A percentile compares a stretch with the other conserved stretches of the same genome.
Evolutionary conservation across 2,797 vertebrate genomes (phyloP).

Genomic region (Vespertilio murinus): DNA sequence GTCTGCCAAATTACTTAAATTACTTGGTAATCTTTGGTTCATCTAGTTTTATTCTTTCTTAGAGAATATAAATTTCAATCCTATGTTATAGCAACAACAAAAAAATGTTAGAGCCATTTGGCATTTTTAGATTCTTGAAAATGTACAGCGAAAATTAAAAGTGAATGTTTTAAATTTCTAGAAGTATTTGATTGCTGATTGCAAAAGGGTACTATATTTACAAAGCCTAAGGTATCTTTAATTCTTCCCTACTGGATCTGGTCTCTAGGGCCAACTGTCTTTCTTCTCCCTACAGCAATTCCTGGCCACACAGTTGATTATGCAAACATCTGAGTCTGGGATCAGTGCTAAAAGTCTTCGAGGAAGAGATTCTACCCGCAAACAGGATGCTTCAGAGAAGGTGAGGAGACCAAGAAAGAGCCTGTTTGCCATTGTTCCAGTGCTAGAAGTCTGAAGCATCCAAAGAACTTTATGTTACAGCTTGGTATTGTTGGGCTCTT

Average conservation of each 20-base stretch:
- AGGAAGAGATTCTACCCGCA: constrained; percentile 94
- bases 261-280: constrained; percentile 45
- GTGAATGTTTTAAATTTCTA: neutral
- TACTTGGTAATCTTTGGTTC: constrained; percentile 14
- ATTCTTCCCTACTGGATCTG: constrained; percentile 39
- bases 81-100: neutral
- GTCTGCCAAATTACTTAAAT: constrained; percentile 13
- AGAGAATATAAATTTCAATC: neutral
- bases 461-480: constrained; percentile 40
- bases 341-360: constrained; percentile 99
- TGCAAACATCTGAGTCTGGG: constrained; percentile 97
- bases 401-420: constrained; percentile 83
- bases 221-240: constrained; percentile 18
- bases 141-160: constrained; percentile 30
- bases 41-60: constrained; percentile 40
- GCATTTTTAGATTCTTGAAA: constrained; percentile 39
- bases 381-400: constrained; percentile 97
- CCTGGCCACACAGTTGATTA: constrained; percentile 93
- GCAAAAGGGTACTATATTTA: neutral
- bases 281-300: constrained; percentile 88
- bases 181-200: constrained; percentile 31
- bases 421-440: constrained; percentile 24
- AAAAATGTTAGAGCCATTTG: neutral
- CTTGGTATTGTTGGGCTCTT: constrained; percentile 49
- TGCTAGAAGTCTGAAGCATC: constrained; percentile 64